Base-by-base conservation (phyloP, 2,113 vertebrate species). In the Grammomys dolichurus region DNA sequence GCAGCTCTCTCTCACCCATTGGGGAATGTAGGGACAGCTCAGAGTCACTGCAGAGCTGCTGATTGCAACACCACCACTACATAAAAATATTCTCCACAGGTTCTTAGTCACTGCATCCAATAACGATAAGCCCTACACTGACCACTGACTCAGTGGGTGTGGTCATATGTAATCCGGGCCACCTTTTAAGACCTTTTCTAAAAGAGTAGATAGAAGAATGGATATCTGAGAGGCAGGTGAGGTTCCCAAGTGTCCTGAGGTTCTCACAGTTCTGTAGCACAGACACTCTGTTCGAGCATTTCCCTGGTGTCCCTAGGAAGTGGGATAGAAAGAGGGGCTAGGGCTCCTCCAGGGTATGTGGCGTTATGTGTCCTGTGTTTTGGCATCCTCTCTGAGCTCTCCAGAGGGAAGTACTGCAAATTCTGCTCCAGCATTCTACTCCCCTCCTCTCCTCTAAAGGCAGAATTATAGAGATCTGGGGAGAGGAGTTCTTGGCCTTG, bases 371-470 rank as follows among this genome's bases (percentile, higher is more conserved):
- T 6, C 26, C 36, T 56, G 43, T 3, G n/a, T 2, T 12, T 12
- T 0, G 5, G 67, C 19, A 46, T 33, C 78, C 26, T 51, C 48
- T 86, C 33, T 9, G 40, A 54, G 33, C 77, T 90, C 2, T 58
- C 78, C 48, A 36, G 46, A n/a, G 67, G 60, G 22, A 7, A 22
- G 6, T 7, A 12, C 51, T 40, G 65, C 16, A 20, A 36, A 6
- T 28, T 31, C 77, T 22, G 56, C 56, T 58, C 0, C 0, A 22
- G 33, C 14, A 51, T 90, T 87, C 76, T 48, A 36, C 26, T 60
- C 84, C 70, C 91, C 43, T 80, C 43, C n/a, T 73, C 70, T 77
- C 91, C 40, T 91, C 93, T 65, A 43, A 70, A 77, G 69, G 17
- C 22, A 72, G n/a, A 89, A 51, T 65, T 93, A 14, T 1, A 91